Evolutionary conservation across 2,113 vertebrate species (phyloP), one percentile per base, ranked within the genome.

Genomic region (Holacanthus passer): DNA sequence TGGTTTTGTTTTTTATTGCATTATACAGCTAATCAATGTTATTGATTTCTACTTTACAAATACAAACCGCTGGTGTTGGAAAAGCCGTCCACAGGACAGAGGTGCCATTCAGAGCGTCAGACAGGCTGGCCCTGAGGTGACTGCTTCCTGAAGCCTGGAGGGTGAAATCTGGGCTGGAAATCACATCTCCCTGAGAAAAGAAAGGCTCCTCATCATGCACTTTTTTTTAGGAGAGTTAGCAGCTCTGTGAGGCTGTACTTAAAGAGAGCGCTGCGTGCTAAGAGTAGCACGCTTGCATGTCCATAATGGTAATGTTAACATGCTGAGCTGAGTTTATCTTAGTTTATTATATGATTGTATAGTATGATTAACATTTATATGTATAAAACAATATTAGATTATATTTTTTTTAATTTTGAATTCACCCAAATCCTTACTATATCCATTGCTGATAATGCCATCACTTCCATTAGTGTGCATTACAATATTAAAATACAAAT

Each of bases 51-150:
- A 39, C 48, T 53, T 53, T 22, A 24, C 20, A 24, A 3, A 32
- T 63, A 32, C 64, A 81, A 84, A 96, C 95, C 95, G 77, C 85
- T 94, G 72, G 77, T 83, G 43, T 96, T 95, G 74, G 93, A 96
- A 81, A 91, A 96, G 19, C 94, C 84, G 65, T 96, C 94, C 85
- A 90, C 89, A 4, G 94, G 94, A 80, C 96, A 96, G 60, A 84
- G 85, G 55, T 94, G 53, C 75, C 95, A 96, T 55, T 96, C 93
- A 52, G 95, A 96, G 85, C 95, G 97, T 71, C 96, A 97, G 16
- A 62, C 93, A 43, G 96, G 95, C 16, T 93, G 94, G 55, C 93
- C 96, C 56, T 72, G 84, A 14, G 90, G 93, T 47, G 93, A 90
- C 66, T 94, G 94, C 83, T 95, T 97, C 88, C 94, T 88, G 84